These are phyloP conservation scores for Zaprionus capensis DNA, from an alignment of 1,140 invertebrate species.

Conservation along the genomic window DNA sequence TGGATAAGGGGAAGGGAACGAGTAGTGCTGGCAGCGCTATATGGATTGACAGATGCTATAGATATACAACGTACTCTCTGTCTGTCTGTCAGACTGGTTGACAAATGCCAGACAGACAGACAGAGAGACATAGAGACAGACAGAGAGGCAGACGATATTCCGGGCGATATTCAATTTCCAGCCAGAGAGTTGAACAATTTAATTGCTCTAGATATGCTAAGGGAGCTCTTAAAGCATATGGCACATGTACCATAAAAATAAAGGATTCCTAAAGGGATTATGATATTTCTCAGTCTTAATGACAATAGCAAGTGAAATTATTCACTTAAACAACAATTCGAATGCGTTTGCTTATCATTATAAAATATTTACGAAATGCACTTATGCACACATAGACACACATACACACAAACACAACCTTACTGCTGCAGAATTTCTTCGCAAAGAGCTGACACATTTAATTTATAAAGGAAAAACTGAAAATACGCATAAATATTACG, in stretches of 20 bases:
- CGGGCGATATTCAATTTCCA: neutral
- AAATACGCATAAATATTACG: slow-evolving; percentile 74
- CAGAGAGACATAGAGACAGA: too few species aligned
- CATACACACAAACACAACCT: neutral
- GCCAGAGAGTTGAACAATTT: neutral
- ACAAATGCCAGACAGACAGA: slow-evolving; percentile 35
- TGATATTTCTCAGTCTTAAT: slow-evolving; percentile 10
- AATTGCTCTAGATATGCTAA: neutral
- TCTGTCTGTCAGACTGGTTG: slow-evolving; percentile 23
- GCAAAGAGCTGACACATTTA: slow-evolving; percentile 51
- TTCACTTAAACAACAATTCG: neutral
- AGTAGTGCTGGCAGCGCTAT: neutral
- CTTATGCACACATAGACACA: neutral
- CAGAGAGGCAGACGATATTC: neutral
- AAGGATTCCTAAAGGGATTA: slow-evolving; percentile 10
- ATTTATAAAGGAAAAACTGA: slow-evolving; percentile 58
- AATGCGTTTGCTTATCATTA: slow-evolving; percentile 11
- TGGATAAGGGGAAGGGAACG: neutral
- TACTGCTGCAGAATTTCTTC: slow-evolving; percentile 19
- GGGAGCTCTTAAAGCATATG: neutral
- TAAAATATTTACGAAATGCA: slow-evolving; percentile 4
- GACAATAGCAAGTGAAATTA: neutral
- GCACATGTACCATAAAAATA: too few species aligned
- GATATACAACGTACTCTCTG: neutral
- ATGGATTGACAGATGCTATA: slow-evolving; percentile 1